phyloP scores from a whole-genome alignment of 1,140 invertebrate species.

The Episyrphus balteatus region DNA sequence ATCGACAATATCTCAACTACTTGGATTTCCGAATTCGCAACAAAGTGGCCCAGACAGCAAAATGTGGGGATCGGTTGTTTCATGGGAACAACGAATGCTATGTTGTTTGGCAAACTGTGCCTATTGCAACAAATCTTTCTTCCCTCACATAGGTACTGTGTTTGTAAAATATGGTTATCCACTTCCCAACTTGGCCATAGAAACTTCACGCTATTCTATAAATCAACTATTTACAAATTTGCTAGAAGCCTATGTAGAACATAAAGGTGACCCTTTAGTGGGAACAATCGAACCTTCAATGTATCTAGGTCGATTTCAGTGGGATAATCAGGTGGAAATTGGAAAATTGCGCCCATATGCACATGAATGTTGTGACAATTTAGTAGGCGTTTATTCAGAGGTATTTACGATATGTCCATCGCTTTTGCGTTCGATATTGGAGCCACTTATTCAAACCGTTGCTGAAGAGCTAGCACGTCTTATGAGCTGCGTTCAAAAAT shows the following conservation, averaged over 20 bases:
- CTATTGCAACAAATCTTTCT: conserved; percentile 62
- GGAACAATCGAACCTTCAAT: conserved; percentile 91
- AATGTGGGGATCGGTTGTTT: conserved; percentile 35
- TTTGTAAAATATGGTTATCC: conserved; percentile 58
- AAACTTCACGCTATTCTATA: conserved; percentile 45
- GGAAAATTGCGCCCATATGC: conserved; percentile 77
- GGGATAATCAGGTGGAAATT: conserved; percentile 63
- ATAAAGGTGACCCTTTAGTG: conserved; percentile 84
- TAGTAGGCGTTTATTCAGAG: conserved; percentile 87
- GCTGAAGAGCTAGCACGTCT: conserved; percentile 81
- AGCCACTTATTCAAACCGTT: conserved; percentile 79
- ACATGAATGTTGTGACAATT: conserved; percentile 83
- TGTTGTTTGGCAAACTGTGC: conserved; percentile 83
- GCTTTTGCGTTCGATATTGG: conserved; percentile 62
- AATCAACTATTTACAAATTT: conserved; percentile 57
- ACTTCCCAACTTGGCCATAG: conserved; percentile 49
- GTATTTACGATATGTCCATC: conserved; percentile 64
- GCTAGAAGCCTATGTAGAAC: conserved; percentile 76
- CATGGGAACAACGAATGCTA: conserved; percentile 69
- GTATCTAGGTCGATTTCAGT: conserved; percentile 81
- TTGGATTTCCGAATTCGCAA: conserved; percentile 48
- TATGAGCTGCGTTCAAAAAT: conserved; percentile 55
- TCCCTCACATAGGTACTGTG: conserved; percentile 56
- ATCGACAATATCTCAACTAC: conserved; percentile 49
- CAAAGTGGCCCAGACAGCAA: conserved; percentile 26